Conservation (phyloP, 2,888 invertebrate genomes). For the Elysia crispata region DNA sequence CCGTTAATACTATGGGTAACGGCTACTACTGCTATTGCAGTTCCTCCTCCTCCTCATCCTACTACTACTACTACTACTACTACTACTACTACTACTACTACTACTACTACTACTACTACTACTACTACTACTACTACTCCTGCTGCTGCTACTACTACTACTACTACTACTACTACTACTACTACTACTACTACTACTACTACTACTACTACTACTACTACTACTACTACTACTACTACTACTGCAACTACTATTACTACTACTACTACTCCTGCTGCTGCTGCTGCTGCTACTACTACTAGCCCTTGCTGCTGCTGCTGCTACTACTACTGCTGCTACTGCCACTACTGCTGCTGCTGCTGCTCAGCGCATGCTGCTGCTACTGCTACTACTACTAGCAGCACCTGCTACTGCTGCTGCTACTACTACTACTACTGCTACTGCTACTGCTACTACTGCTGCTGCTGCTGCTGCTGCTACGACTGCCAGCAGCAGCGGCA, state of each 20-base stretch:
- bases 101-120: conserved; percentile 28
- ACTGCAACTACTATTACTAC: too few relatives aligned
- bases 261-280: too few relatives aligned
- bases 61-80: conserved; percentile 24
- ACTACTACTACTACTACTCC: too few relatives aligned
- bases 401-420: not conserved
- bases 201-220: conserved; percentile 25
- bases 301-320: conserved; percentile 1
- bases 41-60: too few relatives aligned
- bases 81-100: conserved; percentile 28
- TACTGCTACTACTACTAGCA: not conserved
- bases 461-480: too few relatives aligned
- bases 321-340: not conserved
- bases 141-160: not conserved
- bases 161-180: conserved; percentile 20
- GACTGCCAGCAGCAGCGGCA: too few relatives aligned
- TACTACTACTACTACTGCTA: conserved; percentile 4
- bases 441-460: not conserved
- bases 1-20: too few relatives aligned
- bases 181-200: conserved; percentile 24
- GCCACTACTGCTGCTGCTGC: not conserved
- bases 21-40: conserved; percentile 14
- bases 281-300: too few relatives aligned
- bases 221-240: conserved; percentile 24
- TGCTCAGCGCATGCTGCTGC: not conserved